phyloP scores from a whole-genome alignment of 1,140 invertebrate species.

The Drosophila orosa region DNA sequence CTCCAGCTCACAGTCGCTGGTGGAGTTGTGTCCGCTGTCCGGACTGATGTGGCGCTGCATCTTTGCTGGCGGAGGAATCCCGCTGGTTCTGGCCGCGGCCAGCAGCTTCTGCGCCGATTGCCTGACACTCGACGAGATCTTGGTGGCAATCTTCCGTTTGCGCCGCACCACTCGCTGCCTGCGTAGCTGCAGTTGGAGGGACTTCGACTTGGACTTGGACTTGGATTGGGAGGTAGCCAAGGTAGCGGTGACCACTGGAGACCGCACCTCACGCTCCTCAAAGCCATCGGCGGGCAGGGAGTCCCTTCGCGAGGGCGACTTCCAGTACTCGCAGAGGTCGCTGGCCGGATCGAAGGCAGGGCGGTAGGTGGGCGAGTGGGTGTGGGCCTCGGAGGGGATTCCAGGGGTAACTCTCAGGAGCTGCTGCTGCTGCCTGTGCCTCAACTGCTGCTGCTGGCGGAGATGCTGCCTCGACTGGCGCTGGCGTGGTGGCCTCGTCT shows the following conservation, averaged over 20 bases:
- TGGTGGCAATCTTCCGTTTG: constrained; percentile 69
- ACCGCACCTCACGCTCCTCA: constrained; percentile 72
- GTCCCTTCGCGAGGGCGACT: constrained; percentile 35
- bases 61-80: constrained; percentile 22
- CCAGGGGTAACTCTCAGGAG: constrained; percentile 1
- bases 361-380: constrained; percentile 63
- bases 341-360: constrained; percentile 75
- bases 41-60: constrained; percentile 69
- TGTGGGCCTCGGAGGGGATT: neutral
- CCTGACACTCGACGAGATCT: constrained; percentile 67
- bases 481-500: constrained; percentile 9
- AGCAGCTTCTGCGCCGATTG: constrained; percentile 73
- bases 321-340: constrained; percentile 72
- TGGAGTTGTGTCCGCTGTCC: constrained; percentile 81
- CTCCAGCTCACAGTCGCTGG: constrained; percentile 70
- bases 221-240: neutral
- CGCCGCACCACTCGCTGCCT: constrained; percentile 76
- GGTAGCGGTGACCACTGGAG: constrained; percentile 23
- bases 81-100: constrained; percentile 45
- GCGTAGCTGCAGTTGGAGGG: constrained; percentile 63
- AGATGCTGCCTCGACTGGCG: constrained; percentile 24
- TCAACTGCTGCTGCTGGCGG: constrained; percentile 14
- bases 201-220: constrained; percentile 40
- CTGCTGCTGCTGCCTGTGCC: constrained; percentile 19
- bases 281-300: constrained; percentile 29